A percentile compares a stretch with the other conserved stretches of the same genome.
These are phyloP conservation scores for Lithosia quadra DNA, from an alignment of 2,888 invertebrate genomes.

Conservation along the genomic window DNA sequence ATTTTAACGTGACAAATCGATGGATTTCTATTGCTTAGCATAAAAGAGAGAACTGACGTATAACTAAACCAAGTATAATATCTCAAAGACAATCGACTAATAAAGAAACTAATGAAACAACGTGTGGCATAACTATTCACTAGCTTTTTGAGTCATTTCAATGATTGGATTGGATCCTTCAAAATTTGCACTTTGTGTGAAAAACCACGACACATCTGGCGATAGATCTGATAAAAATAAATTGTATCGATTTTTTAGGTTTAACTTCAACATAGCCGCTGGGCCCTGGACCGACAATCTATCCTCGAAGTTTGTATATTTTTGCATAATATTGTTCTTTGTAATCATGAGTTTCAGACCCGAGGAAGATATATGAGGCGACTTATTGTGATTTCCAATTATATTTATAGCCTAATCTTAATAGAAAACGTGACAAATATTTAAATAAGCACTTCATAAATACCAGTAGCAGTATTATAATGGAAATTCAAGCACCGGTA, in stretches of 20 bases:
- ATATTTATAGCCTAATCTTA: constrained; percentile 10
- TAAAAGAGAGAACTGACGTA: too few relatives aligned
- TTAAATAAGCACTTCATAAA: constrained; percentile 4
- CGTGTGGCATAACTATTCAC: too few relatives aligned
- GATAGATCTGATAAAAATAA: neutral
- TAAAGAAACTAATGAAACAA: too few relatives aligned
- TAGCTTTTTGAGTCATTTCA: too few relatives aligned
- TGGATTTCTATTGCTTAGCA: too few relatives aligned
- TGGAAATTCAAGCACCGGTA: constrained; percentile 13
- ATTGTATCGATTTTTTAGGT: neutral
- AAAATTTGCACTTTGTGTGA: too few relatives aligned
- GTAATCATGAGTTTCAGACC: constrained; percentile 1
- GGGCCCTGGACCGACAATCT: neutral
- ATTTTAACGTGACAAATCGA: too few relatives aligned
- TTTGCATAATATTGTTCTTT: constrained; percentile 1
- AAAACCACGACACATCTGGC: too few relatives aligned
- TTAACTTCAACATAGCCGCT: neutral
- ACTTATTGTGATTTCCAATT: constrained; percentile 4
- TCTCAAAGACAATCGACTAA: too few relatives aligned
- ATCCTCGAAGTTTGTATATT: neutral
- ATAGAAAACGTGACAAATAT: constrained; percentile 17
- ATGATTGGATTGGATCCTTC: too few relatives aligned
- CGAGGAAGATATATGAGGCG: neutral
- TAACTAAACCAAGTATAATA: too few relatives aligned
- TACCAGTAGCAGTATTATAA: neutral